Base-by-base conservation (phyloP, 2,888 invertebrate species). In the Gryllus longicercus region DNA sequence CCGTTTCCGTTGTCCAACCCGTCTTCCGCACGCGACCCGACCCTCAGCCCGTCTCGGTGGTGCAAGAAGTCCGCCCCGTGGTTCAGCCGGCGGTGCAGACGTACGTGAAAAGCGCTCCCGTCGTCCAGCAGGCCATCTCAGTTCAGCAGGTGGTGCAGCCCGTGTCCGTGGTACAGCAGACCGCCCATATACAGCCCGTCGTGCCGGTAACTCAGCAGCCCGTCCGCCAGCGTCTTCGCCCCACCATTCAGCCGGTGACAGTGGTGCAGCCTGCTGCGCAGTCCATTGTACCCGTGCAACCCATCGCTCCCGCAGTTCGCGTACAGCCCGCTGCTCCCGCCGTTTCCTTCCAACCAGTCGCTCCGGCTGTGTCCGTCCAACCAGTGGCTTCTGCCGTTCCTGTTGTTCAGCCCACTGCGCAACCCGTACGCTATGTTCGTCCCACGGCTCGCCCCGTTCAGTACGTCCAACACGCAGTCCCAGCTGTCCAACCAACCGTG, bases 401-500 rank as follows among this genome's bases (percentile, higher is more conserved):
- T 21, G 78, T 23, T 63, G 63, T 79, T 63, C 21, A 80, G 76
- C 51, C 38, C 23, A 51, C 74, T 18, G 4, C 50, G 5, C 78
- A 78, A 78, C 78, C 78, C 14, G 50, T 78, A 16, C 50, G 50
- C 12, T 23, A 50, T 16, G 21, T 78, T 11, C 51, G 23, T 4
- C 50, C 23, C 21, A 50, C 23, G 21, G 50, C 78, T 50, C 21
- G 51, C 21, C 51, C 78, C 21, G 11, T 79, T 16, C 50, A 50
- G 2, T 5, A 51, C 75, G 51, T 80, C 50, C 80, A 80, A 21
- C 38, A 5, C 38, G 38, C n/a, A 11, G 38, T 79, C 14, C 50
- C 75, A 5, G 5, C 51, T 51, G 51, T 80, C 50, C 80, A 80
- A 21, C 78, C 80, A n/a, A 75, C 78, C 50, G 51, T 78, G 25